phyloP scores from a whole-genome alignment of 1,140 invertebrate genomes.

The Oryctes rhinoceros region DNA sequence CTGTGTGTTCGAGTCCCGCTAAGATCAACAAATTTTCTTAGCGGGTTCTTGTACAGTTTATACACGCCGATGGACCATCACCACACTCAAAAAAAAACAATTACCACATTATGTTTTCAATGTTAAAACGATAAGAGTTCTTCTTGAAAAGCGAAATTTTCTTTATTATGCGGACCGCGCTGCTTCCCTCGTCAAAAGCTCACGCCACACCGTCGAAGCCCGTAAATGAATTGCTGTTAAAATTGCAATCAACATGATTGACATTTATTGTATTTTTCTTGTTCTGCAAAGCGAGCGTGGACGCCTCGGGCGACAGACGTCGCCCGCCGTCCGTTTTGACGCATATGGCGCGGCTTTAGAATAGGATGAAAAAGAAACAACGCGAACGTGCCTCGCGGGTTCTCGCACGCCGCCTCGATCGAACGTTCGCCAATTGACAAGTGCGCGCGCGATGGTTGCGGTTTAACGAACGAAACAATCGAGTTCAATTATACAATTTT shows the following conservation, averaged over 20 bases:
- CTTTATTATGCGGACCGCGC: too few species aligned
- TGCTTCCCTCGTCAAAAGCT: too few species aligned
- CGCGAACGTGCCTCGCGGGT: not conserved
- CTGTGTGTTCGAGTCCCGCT: too few species aligned
- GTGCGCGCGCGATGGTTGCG: not conserved
- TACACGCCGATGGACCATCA: too few species aligned
- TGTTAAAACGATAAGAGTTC: too few species aligned
- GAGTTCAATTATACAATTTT: not conserved
- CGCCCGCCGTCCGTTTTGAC: not conserved
- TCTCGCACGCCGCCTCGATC: not conserved
- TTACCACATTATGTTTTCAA: too few species aligned
- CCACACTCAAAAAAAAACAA: too few species aligned
- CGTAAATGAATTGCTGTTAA: not conserved
- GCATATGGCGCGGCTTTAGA: not conserved
- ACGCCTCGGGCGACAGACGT: not conserved
- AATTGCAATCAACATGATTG: not conserved
- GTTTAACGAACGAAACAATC: not conserved
- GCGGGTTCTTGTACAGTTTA: too few species aligned
- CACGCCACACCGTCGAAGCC: too few species aligned
- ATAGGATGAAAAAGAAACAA: not conserved
- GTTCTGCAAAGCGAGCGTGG: not conserved
- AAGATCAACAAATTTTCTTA: too few species aligned
- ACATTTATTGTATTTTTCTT: slow-evolving; percentile 8
- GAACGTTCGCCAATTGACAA: not conserved
- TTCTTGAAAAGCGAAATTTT: too few species aligned